Evolutionary conservation across 2,888 invertebrate genomes (phyloP), one percentile per base, ranked within the genome.

Genomic region (Dendrolimus pini): DNA sequence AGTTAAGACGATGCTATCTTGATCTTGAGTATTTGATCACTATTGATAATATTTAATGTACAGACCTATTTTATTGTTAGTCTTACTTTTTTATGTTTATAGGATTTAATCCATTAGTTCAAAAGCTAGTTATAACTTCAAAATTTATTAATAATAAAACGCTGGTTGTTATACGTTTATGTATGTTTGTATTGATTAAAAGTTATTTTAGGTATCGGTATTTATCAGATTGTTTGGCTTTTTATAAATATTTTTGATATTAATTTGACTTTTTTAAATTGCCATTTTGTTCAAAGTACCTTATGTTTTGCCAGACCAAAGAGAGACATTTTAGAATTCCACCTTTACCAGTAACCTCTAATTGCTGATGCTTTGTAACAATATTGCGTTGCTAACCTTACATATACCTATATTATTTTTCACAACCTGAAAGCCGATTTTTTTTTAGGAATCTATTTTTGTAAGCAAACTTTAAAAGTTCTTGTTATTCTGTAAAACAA

Each of bases 51-150:
- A 47, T 47, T 47, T 47, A 47, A 47, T 47, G 47, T 47, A 47
- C 47, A 47, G 47, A 47, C 9, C 71, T 77, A 72, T 75, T 77
- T 74, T 80, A 78, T 70, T 77, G 67, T 67, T 69, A 58, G 65
- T 78, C 30, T 30, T 30, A 30, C 30, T 30, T 72, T 70, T 70
- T 75, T 76, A 71, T 80, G 76, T 72, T 78, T 83, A 81, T 75
- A 77, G 85, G 85, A 89, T 88, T 59, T 72, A 78, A 87, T 88
- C 85, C 84, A 72, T 67, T 83, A 83, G 82, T 75, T 77, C 47
- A 65, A 70, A 74, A 72, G 82, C 82, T 87, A 86, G 85, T 72
- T 70, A 74, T 75, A 6, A 30, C 30, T 47, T 47, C 47, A 47
- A 47, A 47, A 65, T 68, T 69, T 66, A 62, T 63, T 61, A 58